Evolutionary conservation across 1,140 invertebrate species (phyloP).

Genomic region (Chionoecetes opilio): DNA sequence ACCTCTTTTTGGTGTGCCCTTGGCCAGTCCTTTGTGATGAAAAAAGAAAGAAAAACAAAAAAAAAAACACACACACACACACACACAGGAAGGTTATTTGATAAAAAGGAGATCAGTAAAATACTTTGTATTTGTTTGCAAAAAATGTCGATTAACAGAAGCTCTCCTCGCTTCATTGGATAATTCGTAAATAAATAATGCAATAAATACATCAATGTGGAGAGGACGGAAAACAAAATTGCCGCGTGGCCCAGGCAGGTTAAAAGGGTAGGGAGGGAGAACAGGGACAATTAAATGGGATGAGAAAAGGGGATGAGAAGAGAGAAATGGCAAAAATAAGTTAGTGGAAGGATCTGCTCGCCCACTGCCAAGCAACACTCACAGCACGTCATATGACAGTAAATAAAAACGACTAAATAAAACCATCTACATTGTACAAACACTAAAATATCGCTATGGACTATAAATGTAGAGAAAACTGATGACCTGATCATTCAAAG

Average conservation of each 20-base stretch:
- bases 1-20: too few species aligned
- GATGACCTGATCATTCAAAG: not conserved
- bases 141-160: not conserved
- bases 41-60: too few species aligned
- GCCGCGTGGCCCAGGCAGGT: not conserved
- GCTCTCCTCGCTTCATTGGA: not conserved
- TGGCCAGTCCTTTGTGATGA: too few species aligned
- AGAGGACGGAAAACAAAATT: not conserved
- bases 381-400: conserved; percentile 15
- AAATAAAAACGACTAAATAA: not conserved
- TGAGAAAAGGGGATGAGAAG: not conserved
- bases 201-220: not conserved
- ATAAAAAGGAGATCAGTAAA: not conserved
- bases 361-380: conserved; percentile 24
- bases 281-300: not conserved
- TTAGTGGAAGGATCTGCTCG: not conserved
- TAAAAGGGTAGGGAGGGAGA: not conserved
- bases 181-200: conserved; percentile 7
- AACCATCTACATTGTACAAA: not conserved
- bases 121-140: not conserved
- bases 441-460: not conserved
- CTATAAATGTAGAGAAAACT: not conserved
- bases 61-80: too few species aligned
- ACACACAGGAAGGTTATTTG: not conserved
- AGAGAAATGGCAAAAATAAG: not conserved